Conservation (phyloP, 2,113 vertebrate species). For the Gavia stellata region DNA sequence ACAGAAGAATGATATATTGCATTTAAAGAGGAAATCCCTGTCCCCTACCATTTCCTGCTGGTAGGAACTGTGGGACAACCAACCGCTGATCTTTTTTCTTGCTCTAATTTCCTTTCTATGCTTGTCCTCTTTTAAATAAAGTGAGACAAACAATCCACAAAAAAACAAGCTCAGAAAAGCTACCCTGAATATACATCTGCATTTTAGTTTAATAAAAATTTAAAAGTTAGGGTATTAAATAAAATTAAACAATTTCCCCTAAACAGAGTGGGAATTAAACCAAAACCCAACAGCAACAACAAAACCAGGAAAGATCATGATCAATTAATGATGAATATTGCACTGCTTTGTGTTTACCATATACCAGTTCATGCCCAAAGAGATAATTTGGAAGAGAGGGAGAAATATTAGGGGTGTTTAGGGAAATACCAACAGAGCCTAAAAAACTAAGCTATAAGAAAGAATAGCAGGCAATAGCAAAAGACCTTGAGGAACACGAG, state of each 20-base stretch:
- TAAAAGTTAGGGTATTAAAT: slow-evolving; percentile 34
- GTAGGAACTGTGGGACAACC: not conserved
- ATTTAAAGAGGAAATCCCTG: not conserved
- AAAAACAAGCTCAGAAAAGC: slow-evolving; percentile 5
- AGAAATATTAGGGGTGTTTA: not conserved
- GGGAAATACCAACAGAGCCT: slow-evolving; percentile 25
- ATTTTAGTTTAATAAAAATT: slow-evolving; percentile 21
- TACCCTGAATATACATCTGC: slow-evolving; percentile 20
- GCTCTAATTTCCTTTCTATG: not conserved
- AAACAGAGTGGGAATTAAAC: slow-evolving; percentile 26
- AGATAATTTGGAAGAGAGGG: slow-evolving; percentile 27
- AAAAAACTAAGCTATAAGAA: not conserved
- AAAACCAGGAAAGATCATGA: slow-evolving; percentile 36
- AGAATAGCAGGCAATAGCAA: slow-evolving; percentile 1
- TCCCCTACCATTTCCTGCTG: not conserved
- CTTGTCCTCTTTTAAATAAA: slow-evolving; percentile 49
- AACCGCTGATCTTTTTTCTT: not conserved
- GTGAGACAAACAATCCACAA: slow-evolving; percentile 4
- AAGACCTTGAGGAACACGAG: slow-evolving; percentile 42
- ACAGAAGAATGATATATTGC: not conserved
- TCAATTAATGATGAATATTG: slow-evolving; percentile 61
- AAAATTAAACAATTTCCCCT: slow-evolving; percentile 41
- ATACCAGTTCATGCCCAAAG: slow-evolving; percentile 60
- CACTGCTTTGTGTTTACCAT: slow-evolving; percentile 42
- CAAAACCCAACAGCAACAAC: slow-evolving; percentile 18